Base-by-base conservation (phyloP, 2,797 vertebrate species). In the Microctenopoma lineatum region DNA sequence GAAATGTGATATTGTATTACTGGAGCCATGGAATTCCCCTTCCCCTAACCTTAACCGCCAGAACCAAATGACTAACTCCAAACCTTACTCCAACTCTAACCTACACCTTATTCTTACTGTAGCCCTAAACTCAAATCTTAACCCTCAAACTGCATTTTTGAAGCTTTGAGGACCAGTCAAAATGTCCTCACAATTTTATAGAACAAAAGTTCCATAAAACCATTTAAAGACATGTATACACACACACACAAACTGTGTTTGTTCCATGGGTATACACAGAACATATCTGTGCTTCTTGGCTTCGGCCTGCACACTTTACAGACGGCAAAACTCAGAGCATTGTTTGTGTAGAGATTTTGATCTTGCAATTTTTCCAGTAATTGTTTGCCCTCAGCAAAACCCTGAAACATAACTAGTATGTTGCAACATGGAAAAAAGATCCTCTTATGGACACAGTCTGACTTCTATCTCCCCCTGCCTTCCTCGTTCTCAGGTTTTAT, bases 361-460 rank as follows among this genome's bases (percentile, higher is more conserved):
- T 83, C 77, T 77, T 73, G 54, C 38, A 32, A 59, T 77, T 79
- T 85, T 84, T 85, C 79, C 84, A 77, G 84, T 81, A 67, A 84
- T 80, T 83, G 74, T 87, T 85, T 85, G 68, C 70, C 53, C 74
- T 81, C 70, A 72, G 75, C 58, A 59, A 88, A 83, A 80, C 53
- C 69, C 79, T 79, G 77, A 77, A 84, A 83, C 84, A 79, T 77
- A 80, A 75, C 72, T 70, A 47, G 38, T 70, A 38, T 84, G 74
- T 85, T 82, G 83, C 79, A 83, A 84, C 68, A 76, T 29, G 71
- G 81, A 71, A 69, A 83, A 54, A 83, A 21, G 21, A 81, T 81
- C 67, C 52, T 60, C 34, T 67, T 73, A 75, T 73, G 84, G 80
- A 82, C 79, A 75, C 54, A 74, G 59, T 72, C 73, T 76, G 70